phyloP scores from a whole-genome alignment of 1,140 invertebrate genomes.

The Leptinotarsa defecta region DNA sequence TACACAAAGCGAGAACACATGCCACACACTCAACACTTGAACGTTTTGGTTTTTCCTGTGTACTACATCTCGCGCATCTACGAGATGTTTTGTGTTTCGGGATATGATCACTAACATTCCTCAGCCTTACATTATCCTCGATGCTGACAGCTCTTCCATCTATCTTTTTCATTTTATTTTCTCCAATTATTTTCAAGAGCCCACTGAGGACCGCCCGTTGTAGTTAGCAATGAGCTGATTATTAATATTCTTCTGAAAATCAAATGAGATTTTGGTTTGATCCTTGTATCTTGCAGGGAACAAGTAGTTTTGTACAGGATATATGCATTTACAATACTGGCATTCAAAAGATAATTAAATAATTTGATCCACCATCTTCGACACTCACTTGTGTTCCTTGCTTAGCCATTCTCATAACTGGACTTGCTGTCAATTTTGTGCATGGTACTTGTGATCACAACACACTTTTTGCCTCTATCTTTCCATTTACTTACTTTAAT shows the following conservation, averaged over 20 bases:
- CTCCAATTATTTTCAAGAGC: no score
- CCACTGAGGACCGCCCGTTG: no score
- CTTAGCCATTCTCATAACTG: not conserved
- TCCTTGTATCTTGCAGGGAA: not conserved
- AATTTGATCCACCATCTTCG: conserved; percentile 54
- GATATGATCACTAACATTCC: conserved; percentile 13
- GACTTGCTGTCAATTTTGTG: not conserved
- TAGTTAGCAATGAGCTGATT: not conserved
- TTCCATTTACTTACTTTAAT: no score
- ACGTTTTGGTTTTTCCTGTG: conserved; percentile 20
- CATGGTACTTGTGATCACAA: not conserved
- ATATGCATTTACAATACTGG: conserved; percentile 34
- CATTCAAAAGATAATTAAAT: conserved; percentile 51
- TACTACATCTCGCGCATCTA: conserved; percentile 25
- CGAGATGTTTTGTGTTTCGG: not conserved
- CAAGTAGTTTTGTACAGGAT: not conserved
- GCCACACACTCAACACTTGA: not conserved
- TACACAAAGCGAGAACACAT: conserved; percentile 13
- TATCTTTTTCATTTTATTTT: no score
- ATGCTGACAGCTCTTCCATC: no score
- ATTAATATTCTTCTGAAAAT: not conserved
- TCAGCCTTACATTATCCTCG: not conserved
- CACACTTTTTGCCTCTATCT: no score
- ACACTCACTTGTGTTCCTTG: conserved; percentile 28
- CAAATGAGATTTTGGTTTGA: no score